Percentiles rank a stretch among this genome's conserved stretches.
Evolutionary conservation across 2,797 vertebrate genomes (phyloP).

Genomic region (Nyctalus aviator): DNA sequence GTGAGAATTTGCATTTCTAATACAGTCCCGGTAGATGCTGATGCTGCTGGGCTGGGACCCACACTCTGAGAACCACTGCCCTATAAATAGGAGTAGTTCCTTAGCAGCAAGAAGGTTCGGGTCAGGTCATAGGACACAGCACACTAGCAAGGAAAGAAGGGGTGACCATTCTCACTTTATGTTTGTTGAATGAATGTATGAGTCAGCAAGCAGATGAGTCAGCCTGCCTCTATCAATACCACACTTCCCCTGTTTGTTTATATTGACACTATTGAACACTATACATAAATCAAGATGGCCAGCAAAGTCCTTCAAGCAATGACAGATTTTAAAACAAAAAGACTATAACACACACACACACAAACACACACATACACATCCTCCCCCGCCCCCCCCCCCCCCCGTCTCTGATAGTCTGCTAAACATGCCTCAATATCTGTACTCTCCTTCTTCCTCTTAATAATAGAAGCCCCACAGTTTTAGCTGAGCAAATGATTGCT

Average conservation of each 20-base stretch:
- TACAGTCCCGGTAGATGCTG: neutral
- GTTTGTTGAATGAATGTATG: neutral
- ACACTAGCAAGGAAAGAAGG: neutral
- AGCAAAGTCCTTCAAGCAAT: slow-evolving; percentile 26
- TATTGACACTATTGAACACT: neutral
- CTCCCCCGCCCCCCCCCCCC: too few species aligned
- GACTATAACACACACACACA: neutral
- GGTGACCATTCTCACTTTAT: neutral
- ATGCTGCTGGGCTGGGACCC: neutral
- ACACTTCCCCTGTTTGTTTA: slow-evolving; percentile 5
- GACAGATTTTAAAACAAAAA: slow-evolving; percentile 8
- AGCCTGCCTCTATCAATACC: neutral
- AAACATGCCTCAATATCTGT: neutral
- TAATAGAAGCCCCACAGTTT: neutral
- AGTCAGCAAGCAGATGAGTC: neutral
- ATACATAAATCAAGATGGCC: slow-evolving; percentile 14
- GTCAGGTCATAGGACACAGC: neutral
- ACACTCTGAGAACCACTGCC: neutral
- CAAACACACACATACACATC: too few species aligned
- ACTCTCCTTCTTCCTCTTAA: neutral
- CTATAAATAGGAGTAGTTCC: neutral
- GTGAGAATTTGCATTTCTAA: neutral
- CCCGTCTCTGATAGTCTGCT: neutral
- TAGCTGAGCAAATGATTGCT: neutral
- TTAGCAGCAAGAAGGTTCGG: neutral